These are phyloP conservation scores for Netelia virgata DNA, from an alignment of 2,888 invertebrate species.

Conservation along the genomic window DNA sequence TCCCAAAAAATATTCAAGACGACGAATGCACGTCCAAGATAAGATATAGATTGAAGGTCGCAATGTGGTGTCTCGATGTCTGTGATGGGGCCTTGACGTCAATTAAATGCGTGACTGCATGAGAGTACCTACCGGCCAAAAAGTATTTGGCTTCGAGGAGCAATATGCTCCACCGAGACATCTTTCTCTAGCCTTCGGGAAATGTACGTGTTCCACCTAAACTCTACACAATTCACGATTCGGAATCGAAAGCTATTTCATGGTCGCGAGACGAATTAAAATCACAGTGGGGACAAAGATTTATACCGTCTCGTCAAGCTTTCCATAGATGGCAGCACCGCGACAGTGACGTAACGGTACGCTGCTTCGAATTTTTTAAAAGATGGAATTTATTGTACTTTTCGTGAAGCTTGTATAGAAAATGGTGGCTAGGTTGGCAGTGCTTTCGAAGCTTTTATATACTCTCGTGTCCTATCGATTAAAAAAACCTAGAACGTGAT, in stretches of 20 bases:
- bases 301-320: no score
- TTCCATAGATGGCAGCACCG: no score
- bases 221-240: slow-evolving; percentile 9
- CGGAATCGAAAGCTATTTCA: slow-evolving; percentile 17
- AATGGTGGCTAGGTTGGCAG: no score
- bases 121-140: slow-evolving; percentile 16
- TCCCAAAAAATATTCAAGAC: slow-evolving; percentile 62
- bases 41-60: slow-evolving; percentile 70
- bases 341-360: no score
- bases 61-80: slow-evolving; percentile 40
- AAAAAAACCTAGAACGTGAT: no score
- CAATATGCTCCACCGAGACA: background rate
- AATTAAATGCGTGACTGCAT: slow-evolving; percentile 48
- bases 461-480: no score
- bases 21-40: slow-evolving; percentile 61
- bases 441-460: no score
- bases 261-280: background rate
- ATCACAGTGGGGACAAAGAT: background rate
- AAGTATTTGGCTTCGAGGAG: slow-evolving; percentile 37
- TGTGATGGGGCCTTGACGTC: slow-evolving; percentile 56
- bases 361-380: no score
- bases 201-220: background rate
- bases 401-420: no score
- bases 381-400: no score
- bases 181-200: slow-evolving; percentile 43